Base-by-base conservation (phyloP, 2,113 vertebrate species). In the Fukomys damarensis region DNA sequence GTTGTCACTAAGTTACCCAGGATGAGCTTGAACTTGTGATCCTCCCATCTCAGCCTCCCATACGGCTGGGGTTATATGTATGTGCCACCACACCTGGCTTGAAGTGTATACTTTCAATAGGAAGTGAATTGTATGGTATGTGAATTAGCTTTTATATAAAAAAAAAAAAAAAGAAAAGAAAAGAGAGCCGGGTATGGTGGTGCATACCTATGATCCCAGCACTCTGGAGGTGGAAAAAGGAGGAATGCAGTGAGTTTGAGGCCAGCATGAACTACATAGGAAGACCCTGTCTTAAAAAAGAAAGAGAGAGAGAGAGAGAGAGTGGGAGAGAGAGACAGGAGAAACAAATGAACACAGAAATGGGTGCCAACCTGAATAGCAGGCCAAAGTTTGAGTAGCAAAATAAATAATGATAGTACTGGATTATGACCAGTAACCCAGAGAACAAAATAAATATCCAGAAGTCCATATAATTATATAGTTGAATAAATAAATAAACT, bases 381-480 rank as follows among this genome's bases (percentile, higher is more conserved):
- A 83, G 46, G 79, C 41, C 54, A 68, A 91, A 93, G 65, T 94
- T 92, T 94, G 59, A 95, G 61, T 41, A 80, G 84, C 41, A 95
- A 91, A 92, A 94, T 59, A 96, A 92, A 92, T 65, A 92, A 88
- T 65, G 26, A 77, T 1, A 93, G 59, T 82, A 63, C 10, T 89
- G 66, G n/a, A 70, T 95, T 72, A 56, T 46, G 56, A 61, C 70
- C 72, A 80, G 30, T 56, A 90, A 92, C 38, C 54, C 65, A 91
- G 86, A 92, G 92, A 94, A 94, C 76, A 94, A 94, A 92, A 88
- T 49, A 97, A 93, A 92, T 54, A 95, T 20, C 56, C 76, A 77
- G 35, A 80, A 95, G 81, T 93, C 61, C 81, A 92, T 70, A 85
- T 17, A 96, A 96, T 87, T 46, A 93, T 63, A 72, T 41, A 46